Conservation (phyloP, 2,113 vertebrate genomes). For the Scolopax mira region DNA sequence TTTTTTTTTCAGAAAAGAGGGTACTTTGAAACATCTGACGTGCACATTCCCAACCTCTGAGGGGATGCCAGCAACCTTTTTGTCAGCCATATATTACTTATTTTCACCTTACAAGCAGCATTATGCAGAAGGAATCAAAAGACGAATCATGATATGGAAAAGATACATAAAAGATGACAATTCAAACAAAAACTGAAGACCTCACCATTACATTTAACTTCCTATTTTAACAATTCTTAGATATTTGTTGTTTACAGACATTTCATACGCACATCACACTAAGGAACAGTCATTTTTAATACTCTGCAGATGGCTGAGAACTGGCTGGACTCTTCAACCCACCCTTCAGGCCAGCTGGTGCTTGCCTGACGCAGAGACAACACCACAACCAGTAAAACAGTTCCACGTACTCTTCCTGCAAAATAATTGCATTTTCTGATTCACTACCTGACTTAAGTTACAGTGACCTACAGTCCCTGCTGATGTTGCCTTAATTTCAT, state of each 20-base stretch:
- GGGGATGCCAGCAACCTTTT: neutral
- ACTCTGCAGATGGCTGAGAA: neutral
- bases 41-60: fast-evolving
- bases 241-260: neutral
- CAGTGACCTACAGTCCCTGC: neutral
- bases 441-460: neutral
- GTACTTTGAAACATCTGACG: neutral
- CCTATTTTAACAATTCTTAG: neutral
- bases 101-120: neutral
- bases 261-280: neutral
- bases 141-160: neutral
- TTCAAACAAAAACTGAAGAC: neutral
- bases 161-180: neutral
- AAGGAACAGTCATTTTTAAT: neutral
- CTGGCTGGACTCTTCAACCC: neutral
- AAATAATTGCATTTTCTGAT: neutral
- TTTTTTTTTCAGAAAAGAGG: neutral
- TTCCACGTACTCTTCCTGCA: neutral
- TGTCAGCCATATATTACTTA: neutral
- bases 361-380: neutral
- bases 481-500: neutral
- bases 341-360: neutral
- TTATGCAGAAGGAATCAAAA: neutral
- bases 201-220: neutral
- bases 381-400: neutral